Percentiles rank a stretch among this genome's conserved stretches.
phyloP scores from a whole-genome alignment of 2,113 vertebrate genomes.

The Elanoides forficatus region DNA sequence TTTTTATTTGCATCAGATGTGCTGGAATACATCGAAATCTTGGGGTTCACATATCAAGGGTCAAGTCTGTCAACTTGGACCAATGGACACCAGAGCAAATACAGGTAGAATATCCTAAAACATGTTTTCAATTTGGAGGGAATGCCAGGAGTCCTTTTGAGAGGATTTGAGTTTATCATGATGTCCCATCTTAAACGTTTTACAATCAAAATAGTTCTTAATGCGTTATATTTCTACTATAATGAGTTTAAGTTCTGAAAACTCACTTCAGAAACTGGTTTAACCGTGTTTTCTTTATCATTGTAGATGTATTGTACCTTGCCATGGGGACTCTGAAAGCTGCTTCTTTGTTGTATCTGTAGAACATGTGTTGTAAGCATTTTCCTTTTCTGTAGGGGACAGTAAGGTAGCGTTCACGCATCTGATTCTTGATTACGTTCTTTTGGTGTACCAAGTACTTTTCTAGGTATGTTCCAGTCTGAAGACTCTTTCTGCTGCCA shows the following conservation, averaged over 20 bases:
- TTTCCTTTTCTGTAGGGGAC: background rate
- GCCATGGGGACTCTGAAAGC: background rate
- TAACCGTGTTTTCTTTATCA: background rate
- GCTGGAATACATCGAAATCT: conserved; percentile 98
- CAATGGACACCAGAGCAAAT: conserved; percentile 99
- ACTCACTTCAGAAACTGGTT: background rate
- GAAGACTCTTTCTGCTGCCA: background rate
- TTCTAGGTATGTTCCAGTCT: background rate
- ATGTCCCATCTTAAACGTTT: background rate
- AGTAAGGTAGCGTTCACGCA: background rate
- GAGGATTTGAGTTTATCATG: background rate
- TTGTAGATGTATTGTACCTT: background rate
- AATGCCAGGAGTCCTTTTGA: background rate
- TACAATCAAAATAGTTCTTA: background rate
- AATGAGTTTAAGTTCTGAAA: background rate
- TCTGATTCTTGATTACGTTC: background rate
- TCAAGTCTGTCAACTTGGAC: conserved; percentile 98
- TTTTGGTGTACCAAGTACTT: background rate
- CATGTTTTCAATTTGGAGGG: background rate
- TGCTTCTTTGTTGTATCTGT: background rate
- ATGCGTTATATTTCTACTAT: background rate
- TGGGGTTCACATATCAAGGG: conserved; percentile 98
- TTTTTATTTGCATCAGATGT: conserved; percentile 99
- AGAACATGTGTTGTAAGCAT: background rate
- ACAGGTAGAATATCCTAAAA: conserved; percentile 78